These are phyloP conservation scores for Podargus strigoides DNA, from an alignment of 2,797 vertebrate species.

Conservation along the genomic window DNA sequence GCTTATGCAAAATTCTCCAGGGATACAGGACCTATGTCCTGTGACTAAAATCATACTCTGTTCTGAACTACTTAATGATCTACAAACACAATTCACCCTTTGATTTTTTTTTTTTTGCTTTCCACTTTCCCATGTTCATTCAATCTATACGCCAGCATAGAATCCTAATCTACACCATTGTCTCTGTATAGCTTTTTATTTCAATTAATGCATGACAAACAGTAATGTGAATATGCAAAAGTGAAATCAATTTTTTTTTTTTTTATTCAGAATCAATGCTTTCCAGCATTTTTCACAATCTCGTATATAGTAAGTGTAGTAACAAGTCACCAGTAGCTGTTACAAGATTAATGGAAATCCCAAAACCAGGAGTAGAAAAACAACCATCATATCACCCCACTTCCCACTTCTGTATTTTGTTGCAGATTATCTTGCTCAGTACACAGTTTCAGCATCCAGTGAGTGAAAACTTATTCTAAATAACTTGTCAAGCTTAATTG, in stretches of 20 bases:
- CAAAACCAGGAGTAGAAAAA: background rate
- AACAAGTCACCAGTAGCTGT: background rate
- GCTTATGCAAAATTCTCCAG: background rate
- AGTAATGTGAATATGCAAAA: background rate
- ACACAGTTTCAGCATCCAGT: background rate
- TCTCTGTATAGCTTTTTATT: background rate
- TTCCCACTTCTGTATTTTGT: background rate
- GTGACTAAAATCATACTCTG: background rate
- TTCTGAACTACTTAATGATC: background rate
- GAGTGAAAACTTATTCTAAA: background rate
- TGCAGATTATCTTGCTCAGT: background rate
- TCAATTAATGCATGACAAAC: background rate
- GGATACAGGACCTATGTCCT: background rate
- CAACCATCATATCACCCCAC: background rate
- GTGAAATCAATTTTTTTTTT: background rate
- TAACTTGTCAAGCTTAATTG: slow-evolving; percentile 5
- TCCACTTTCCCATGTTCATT: background rate
- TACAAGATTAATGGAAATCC: background rate
- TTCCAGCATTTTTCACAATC: background rate
- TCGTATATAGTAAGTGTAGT: background rate
- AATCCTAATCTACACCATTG: background rate
- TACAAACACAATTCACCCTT: background rate
- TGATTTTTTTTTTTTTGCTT: background rate
- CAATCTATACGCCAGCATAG: background rate
- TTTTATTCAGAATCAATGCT: background rate